phyloP scores from a whole-genome alignment of 1,140 invertebrate species.

The Callitettix versicolor region DNA sequence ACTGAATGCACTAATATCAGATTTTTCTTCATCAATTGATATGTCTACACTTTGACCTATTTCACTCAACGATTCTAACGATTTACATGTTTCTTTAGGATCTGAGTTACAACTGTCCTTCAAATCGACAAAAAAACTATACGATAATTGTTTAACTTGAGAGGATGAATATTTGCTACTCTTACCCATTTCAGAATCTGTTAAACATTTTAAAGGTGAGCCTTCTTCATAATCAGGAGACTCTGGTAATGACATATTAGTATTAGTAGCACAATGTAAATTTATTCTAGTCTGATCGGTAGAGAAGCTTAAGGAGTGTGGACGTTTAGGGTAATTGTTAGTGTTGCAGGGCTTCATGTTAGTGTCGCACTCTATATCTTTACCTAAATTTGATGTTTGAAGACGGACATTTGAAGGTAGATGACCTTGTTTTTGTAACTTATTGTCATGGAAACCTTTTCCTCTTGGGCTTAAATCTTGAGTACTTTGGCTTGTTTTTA shows the following conservation, averaged over 20 bases:
- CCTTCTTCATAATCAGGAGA: constrained; percentile 37
- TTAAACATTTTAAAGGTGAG: constrained; percentile 19
- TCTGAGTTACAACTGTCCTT: constrained; percentile 22
- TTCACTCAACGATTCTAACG: constrained; percentile 21
- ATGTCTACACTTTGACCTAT: constrained; percentile 16
- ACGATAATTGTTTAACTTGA: constrained; percentile 22
- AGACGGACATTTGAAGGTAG: constrained; percentile 34
- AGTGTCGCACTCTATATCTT: constrained; percentile 34
- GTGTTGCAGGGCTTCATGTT: constrained; percentile 29
- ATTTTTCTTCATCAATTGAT: constrained; percentile 17
- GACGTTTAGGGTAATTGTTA: constrained; percentile 12
- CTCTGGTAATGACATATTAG: constrained; percentile 32
- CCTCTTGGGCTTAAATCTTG: constrained; percentile 53
- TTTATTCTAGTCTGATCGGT: neutral
- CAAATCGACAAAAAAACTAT: constrained; percentile 31
- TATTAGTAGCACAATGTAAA: constrained; percentile 1
- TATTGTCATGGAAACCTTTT: constrained; percentile 27
- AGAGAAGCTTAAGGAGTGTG: constrained; percentile 7
- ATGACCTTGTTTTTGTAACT: constrained; percentile 29
- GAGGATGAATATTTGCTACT: constrained; percentile 13
- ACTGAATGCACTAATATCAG: constrained; percentile 48
- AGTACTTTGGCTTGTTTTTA: constrained; percentile 75
- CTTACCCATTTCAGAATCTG: constrained; percentile 14
- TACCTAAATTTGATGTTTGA: constrained; percentile 33
- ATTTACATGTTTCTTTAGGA: constrained; percentile 17